These are phyloP conservation scores for Rutilus rutilus DNA, from an alignment of 2,113 vertebrate species.

Conservation along the genomic window DNA sequence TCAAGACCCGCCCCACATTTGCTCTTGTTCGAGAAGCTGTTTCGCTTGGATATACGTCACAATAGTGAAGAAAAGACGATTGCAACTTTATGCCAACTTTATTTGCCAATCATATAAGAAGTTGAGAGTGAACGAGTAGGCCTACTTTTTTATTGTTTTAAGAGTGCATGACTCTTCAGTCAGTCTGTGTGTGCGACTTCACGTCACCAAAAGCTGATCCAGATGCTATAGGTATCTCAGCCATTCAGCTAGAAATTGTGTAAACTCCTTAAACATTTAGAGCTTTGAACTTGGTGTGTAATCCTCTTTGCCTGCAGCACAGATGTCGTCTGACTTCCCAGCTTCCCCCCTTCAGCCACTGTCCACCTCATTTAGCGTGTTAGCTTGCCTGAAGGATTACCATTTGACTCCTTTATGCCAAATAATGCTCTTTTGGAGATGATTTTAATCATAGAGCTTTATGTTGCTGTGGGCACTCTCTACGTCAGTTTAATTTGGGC, in stretches of 20 bases:
- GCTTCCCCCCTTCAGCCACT: not conserved
- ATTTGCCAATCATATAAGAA: slow-evolving; percentile 22
- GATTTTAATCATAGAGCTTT: slow-evolving; percentile 1
- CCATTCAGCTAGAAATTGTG: not conserved
- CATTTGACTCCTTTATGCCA: slow-evolving; percentile 13
- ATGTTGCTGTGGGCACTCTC: not conserved
- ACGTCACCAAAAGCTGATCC: not conserved
- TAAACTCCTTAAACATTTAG: slow-evolving; percentile 33
- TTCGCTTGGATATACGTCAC: too few species aligned
- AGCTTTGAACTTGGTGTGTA: slow-evolving; percentile 45
- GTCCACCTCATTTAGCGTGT: slow-evolving; percentile 17
- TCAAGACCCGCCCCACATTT: too few species aligned
- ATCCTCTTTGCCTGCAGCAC: slow-evolving; percentile 51
- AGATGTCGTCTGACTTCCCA: slow-evolving; percentile 41
- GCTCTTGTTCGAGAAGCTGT: too few species aligned
- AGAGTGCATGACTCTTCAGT: not conserved
- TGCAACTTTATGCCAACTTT: not conserved
- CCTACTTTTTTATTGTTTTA: not conserved
- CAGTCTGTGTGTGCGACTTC: not conserved
- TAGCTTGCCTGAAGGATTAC: not conserved
- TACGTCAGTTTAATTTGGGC: slow-evolving; percentile 22
- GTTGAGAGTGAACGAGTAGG: not conserved
- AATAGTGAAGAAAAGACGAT: too few species aligned
- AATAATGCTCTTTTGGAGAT: slow-evolving; percentile 25
- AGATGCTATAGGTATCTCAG: not conserved